These are phyloP conservation scores for Vanacampus margaritifer DNA, from an alignment of 2,113 vertebrate genomes.

Conservation along the genomic window DNA sequence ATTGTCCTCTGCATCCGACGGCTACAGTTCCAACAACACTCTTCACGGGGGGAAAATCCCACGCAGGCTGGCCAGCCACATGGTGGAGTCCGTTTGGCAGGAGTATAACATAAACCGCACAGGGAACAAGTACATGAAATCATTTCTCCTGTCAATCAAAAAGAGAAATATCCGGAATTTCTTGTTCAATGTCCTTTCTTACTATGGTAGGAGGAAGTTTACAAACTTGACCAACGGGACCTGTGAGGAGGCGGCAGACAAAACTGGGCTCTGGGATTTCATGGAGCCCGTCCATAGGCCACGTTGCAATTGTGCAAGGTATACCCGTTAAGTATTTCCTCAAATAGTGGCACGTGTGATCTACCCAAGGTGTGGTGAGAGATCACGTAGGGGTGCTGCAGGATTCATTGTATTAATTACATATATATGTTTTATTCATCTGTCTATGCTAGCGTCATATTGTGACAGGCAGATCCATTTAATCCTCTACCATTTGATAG, in stretches of 20 bases:
- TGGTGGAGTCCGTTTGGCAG: conserved; percentile 97
- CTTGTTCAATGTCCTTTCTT: background rate
- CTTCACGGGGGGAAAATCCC: conserved; percentile 95
- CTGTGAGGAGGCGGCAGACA: conserved; percentile 86
- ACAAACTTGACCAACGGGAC: conserved; percentile 83
- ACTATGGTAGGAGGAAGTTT: conserved; percentile 85
- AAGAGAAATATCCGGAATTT: background rate
- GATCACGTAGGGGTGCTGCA: too few relatives aligned
- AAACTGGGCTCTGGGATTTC: conserved; percentile 89
- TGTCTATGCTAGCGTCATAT: too few relatives aligned
- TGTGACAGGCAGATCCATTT: too few relatives aligned
- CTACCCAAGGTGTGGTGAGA: background rate
- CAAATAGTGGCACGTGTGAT: background rate
- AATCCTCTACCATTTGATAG: too few relatives aligned
- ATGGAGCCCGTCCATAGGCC: conserved; percentile 87
- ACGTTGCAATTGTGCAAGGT: conserved; percentile 91
- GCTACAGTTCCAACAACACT: conserved; percentile 86
- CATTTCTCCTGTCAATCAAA: background rate
- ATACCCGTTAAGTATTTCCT: conserved; percentile 9
- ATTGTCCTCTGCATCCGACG: conserved; percentile 85
- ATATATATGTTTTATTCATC: too few relatives aligned
- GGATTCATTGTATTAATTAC: too few relatives aligned
- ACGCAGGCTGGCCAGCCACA: conserved; percentile 87
- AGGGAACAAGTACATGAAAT: conserved; percentile 85
- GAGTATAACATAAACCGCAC: conserved; percentile 95